Conservation (phyloP, 92 coral and sea anemone genomes). For the Siderastrea radians region DNA sequence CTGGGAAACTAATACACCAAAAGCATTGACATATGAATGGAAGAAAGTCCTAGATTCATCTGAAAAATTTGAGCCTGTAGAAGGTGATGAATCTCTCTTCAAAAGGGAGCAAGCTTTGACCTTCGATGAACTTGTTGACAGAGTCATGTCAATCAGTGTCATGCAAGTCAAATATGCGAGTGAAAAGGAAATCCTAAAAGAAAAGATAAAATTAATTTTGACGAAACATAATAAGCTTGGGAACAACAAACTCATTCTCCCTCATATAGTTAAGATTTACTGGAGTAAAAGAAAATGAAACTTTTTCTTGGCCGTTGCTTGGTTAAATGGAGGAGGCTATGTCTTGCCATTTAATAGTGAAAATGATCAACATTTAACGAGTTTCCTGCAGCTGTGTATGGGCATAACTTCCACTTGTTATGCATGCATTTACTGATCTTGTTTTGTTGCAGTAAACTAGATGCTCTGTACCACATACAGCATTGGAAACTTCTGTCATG, state of each 20-base stretch:
- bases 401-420: too few species aligned
- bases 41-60: slow-evolving; percentile 38
- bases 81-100: slow-evolving; percentile 34
- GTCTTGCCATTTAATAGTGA: too few species aligned
- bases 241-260: not conserved
- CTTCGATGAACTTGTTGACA: slow-evolving; percentile 52
- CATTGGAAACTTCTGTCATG: too few species aligned
- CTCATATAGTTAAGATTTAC: slow-evolving; percentile 10
- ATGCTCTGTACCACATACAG: too few species aligned
- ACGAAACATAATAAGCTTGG: slow-evolving; percentile 30
- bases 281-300: slow-evolving; percentile 21
- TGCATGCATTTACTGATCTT: too few species aligned
- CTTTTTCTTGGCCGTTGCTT: not conserved
- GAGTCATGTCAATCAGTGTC: slow-evolving; percentile 65
- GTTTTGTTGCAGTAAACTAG: too few species aligned
- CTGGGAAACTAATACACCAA: slow-evolving; percentile 57
- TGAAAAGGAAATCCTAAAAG: slow-evolving; percentile 60
- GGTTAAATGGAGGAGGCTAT: too few species aligned
- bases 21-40: slow-evolving; percentile 64
- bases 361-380: too few species aligned
- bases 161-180: slow-evolving; percentile 45
- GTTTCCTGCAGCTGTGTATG: too few species aligned
- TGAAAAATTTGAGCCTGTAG: slow-evolving; percentile 49
- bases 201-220: slow-evolving; percentile 60
- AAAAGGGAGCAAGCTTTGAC: slow-evolving; percentile 37